Evolutionary conservation across 2,797 vertebrate genomes (phyloP).

Genomic region (Gastrophryne carolinensis): DNA sequence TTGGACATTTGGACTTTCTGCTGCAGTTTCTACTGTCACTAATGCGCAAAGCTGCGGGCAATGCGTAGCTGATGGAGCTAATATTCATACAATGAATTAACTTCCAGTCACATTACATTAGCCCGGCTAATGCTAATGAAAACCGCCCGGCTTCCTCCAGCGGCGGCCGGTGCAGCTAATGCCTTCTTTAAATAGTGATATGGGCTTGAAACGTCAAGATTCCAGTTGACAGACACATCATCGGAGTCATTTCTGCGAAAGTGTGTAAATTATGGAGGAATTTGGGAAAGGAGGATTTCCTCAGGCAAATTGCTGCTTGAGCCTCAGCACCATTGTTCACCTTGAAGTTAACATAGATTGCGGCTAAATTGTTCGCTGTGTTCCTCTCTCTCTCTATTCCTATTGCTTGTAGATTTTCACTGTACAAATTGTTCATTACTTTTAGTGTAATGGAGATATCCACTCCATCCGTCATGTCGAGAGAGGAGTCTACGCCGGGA

Average conservation of each 20-base stretch:
- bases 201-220: background rate
- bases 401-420: background rate
- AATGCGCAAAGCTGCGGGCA: conserved; percentile 37
- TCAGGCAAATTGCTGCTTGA: background rate
- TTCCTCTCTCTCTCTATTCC: background rate
- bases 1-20: conserved; percentile 40
- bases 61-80: conserved; percentile 33
- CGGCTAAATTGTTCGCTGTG: background rate
- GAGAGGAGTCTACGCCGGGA: background rate
- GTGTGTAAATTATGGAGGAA: conserved; percentile 1
- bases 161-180: conserved; percentile 10
- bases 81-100: conserved; percentile 51
- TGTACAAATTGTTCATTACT: background rate
- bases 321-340: conserved; percentile 1
- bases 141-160: conserved; percentile 19
- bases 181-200: conserved; percentile 34
- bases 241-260: background rate
- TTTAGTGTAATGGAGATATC: conserved; percentile 14
- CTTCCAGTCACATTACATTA: conserved; percentile 48
- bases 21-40: conserved; percentile 37
- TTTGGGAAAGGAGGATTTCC: background rate
- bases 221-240: conserved; percentile 1
- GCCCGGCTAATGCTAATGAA: conserved; percentile 45
- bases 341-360: conserved; percentile 9
- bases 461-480: background rate